phyloP scores from a whole-genome alignment of 2,888 invertebrate species.

The Steromphala cineraria region DNA sequence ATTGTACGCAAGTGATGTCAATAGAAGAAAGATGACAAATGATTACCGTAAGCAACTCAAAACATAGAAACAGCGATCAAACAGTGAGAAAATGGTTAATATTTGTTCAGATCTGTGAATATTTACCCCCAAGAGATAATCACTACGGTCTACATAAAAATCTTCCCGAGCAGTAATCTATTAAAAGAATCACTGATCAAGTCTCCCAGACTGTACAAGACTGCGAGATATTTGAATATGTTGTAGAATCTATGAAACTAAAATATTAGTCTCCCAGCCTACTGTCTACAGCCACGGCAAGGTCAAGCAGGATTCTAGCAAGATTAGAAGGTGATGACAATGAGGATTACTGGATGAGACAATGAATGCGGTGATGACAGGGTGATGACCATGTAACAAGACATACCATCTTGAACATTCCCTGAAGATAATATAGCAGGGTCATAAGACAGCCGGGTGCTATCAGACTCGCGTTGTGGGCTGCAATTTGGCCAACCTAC shows the following conservation, averaged over 20 bases:
- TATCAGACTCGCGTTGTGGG: conserved; percentile 17
- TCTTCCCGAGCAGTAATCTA: background rate
- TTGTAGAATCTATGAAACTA: too few relatives aligned
- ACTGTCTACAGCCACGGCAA: too few relatives aligned
- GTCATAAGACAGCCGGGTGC: conserved; percentile 87
- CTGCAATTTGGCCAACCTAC: conserved; percentile 25
- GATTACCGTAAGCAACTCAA: too few relatives aligned
- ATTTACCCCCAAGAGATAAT: background rate
- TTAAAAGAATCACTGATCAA: too few relatives aligned
- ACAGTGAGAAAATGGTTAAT: too few relatives aligned
- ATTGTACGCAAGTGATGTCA: too few relatives aligned
- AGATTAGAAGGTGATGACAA: background rate
- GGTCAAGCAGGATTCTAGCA: background rate
- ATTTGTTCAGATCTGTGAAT: too few relatives aligned
- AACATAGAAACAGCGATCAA: too few relatives aligned
- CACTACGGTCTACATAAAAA: background rate
- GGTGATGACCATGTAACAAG: conserved; percentile 6
- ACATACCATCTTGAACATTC: conserved; percentile 75
- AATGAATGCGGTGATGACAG: background rate
- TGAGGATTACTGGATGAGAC: background rate
- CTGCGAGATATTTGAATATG: too few relatives aligned
- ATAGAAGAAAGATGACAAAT: too few relatives aligned
- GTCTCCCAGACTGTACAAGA: too few relatives aligned
- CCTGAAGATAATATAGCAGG: conserved; percentile 90
- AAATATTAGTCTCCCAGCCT: too few relatives aligned